Base-by-base conservation (phyloP, 2,888 invertebrate genomes). In the Mythimna ferrago region DNA sequence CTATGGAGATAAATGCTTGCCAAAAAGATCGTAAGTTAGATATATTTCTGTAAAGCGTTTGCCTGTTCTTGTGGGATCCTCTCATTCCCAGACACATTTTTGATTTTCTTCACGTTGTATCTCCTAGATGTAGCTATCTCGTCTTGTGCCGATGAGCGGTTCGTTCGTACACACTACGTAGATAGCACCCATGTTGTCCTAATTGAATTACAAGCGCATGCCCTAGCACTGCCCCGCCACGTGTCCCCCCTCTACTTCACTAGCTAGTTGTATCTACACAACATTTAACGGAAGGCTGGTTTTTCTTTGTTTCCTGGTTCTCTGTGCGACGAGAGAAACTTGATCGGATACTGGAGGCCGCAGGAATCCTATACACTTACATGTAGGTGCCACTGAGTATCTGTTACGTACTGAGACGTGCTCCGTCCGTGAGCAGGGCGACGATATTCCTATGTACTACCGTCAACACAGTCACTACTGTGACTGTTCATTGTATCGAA, bases 191-290 rank as follows among this genome's bases (percentile, higher is more conserved):
- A 54, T 57, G 58, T 48, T 56, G 80, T 61, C 78, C 83, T 89
- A 89, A 89, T 89, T 88, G 68, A 87, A 89, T 89, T 89, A 89
- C 69, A 78, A 76, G 65, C 78, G 72, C 73, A 76, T 81, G 80
- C 62, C 71, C 68, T 71, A 74, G 67, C 32, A 56, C 53, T 58
- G 81, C 21, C 35, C 38, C 66, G 62, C 66, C 74, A 64, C 72
- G 74, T 71, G 66, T 57, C 62, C 57, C 57, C 69, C 64, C 51
- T 53, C 63, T 35, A 60, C 53, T 54, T 26, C 64, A 32, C 54
- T 66, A 57, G 57, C 56, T 56, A 64, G 41, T 69, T n/a, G 51
- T 44, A 35, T 41, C 57, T 53, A 21, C 32, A 21, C 66, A 57
- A 60, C 64, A 75, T 76, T 81, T 81, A 76, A 76, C 80, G 78